Base-by-base conservation (phyloP, 2,888 invertebrate species). In the Acleris cristana region DNA sequence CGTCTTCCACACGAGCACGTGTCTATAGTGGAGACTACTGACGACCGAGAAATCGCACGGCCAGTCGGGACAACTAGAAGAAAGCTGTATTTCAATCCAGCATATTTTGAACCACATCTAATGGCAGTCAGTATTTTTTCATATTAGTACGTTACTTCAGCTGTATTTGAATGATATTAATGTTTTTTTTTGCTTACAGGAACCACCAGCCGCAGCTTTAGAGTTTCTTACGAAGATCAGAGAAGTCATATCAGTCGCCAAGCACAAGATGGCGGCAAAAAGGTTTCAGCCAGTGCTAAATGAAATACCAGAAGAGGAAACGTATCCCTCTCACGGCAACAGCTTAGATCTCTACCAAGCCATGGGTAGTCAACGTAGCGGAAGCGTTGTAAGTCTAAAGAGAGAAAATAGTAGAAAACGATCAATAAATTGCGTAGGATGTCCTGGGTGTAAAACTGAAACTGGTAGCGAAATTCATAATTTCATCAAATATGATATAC, bases 171-270 rank as follows among this genome's bases (percentile, higher is more conserved):
- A 48, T 48, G n/a, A 7, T n/a, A 8, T n/a, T 18, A 8, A 48
- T 48, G 16, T n/a, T 61, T 69, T 58, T 70, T 73, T 77, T 73
- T 76, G 72, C 70, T 92, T 92, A n/a, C 90, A 97, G 96, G 96
- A 97, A 74, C 98, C 98, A 23, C 98, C 98, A 55, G 96, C 97
- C 52, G 97, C 97, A 63, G 98, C 98, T 26, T 90, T 98, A 74
- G 98, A 98, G 86, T 98, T 98, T 84, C 93, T 98, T 59, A 94
- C 95, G 1, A 97, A 97, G 93, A 97, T 98, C 71, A 95, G 98
- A 70, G 97, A 98, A 93, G 98, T 98, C 7, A 98, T 98, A 75
- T 94, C 97, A 52, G 96, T 98, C 59, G 98, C 98, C 8, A 97
- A 97, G 81, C 96, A 96, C 77, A 97, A 97, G 90, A 97, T 98